Base-by-base conservation (phyloP, 2,888 invertebrate genomes). In the Seira musarum region DNA sequence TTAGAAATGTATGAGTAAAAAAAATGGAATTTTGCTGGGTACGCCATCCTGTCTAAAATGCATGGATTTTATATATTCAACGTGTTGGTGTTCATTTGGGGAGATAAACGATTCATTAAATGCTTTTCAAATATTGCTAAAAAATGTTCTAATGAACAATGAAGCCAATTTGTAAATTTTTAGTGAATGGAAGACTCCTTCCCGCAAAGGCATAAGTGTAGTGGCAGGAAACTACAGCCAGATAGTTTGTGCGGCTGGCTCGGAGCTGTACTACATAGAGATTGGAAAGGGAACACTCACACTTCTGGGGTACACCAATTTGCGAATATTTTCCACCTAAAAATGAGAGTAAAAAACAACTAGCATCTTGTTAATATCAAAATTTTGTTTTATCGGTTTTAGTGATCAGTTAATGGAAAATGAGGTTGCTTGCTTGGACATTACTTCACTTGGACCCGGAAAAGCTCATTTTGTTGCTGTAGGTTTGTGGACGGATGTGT, bases 401-500 rank as follows among this genome's bases (percentile, higher is more conserved):
- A 92, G 93, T 1, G 92, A 92, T 85, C 93, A 93, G 57, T 93
- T 93, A 25, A 92, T 98, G 90, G 95, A 96, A 25, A 94, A 97
- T 87, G 99, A 99, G 90, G 95, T 99, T 61, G 98, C 99, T 3
- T 99, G 99, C 89, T 89, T 99, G 72, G 98, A 99, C 90, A 92
- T 99, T 67, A 96, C 96, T 1, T 95, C 97, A 1, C 88, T 95
- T 19, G 92, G 92, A 67, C 91, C 91, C 61, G 91, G 91, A 0
- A 91, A 91, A 74, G 93, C 93, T 0, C 92, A 93, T 70, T 90
- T 97, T 80, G 94, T 96, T 49, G 97, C 97, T 17, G 96, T 98
- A 10, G 98, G 98, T 0, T 90, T 99, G 65, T 99, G 99, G 99
- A 98, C 96, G 0, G 98, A 99, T 88, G 97, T 98, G 87, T 97